Evolutionary conservation across 2,888 invertebrate species (phyloP), one percentile per base, ranked within the genome.

Genomic region (Spodoptera littoralis): DNA sequence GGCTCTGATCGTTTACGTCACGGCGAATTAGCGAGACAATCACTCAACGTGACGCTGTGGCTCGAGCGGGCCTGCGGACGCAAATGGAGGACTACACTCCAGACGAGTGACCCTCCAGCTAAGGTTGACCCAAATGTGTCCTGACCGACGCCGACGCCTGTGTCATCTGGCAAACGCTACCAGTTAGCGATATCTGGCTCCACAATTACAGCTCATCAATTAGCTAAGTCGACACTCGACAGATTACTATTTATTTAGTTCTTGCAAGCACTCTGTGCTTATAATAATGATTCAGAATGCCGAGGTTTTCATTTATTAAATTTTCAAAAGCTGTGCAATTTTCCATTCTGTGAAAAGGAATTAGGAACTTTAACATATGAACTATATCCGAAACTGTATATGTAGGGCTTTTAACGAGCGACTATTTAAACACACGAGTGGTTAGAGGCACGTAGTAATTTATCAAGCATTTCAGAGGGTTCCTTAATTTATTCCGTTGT

Each of bases 1-100:
- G 72, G 76, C 75, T 79, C 75, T 79, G 82, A 84, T 84, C 82
- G 85, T 81, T 79, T 79, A 81, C 79, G 86, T 87, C 86, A 84
- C 82, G 79, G 79, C 78, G 80, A 88, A 92, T 92, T 91, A 92
- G 88, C 84, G 87, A 84, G 84, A 90, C 90, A 92, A 93, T 93
- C 91, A 88, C 86, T 92, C 91, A 88, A 85, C 77, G 84, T 84
- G 88, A 87, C 88, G 85, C 82, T 84, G 80, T 77, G 81, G 82
- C 82, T 77, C 81, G 81, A 85, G 80, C 83, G 78, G 75, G 80
- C 81, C 83, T 80, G 79, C 79, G 84, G 78, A 87, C 88, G 89
- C 89, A 92, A 91, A 89, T 89, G 84, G 87, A 86, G 88, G 84
- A 88, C 86, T 80, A 81, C 85, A 84, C 90, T 89, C 76, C 78